phyloP scores from a whole-genome alignment of 1,140 invertebrate genomes.

The Wiebesia pumilae region DNA sequence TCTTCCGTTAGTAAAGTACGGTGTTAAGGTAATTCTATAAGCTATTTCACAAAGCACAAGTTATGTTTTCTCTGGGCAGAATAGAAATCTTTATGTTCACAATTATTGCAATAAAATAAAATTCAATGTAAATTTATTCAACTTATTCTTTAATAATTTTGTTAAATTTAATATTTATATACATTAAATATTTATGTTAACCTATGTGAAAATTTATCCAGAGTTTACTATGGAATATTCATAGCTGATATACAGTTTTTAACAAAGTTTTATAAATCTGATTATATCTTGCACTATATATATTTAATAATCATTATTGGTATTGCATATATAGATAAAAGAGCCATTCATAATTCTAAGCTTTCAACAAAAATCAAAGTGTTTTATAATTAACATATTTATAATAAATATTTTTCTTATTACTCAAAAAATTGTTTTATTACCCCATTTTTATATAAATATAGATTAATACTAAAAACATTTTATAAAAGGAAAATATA shows the following conservation, averaged over 20 bases:
- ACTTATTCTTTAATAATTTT: conserved; percentile 14
- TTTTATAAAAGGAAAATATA: background rate
- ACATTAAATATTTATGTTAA: background rate
- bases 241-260: conserved; percentile 34
- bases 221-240: conserved; percentile 15
- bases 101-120: conserved; percentile 57
- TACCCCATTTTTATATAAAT: background rate
- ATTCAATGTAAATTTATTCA: conserved; percentile 57
- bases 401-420: conserved; percentile 52
- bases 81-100: conserved; percentile 41
- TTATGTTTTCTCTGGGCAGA: conserved; percentile 36
- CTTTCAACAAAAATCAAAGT: conserved; percentile 42
- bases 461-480: background rate
- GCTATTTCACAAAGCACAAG: conserved; percentile 33
- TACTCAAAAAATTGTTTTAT: conserved; percentile 24
- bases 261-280: conserved; percentile 41
- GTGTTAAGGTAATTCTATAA: conserved; percentile 49
- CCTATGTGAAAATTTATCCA: conserved; percentile 13
- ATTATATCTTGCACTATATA: conserved; percentile 25
- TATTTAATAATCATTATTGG: conserved; percentile 36
- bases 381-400: conserved; percentile 50
- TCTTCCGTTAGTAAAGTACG: conserved; percentile 51
- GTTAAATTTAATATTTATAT: background rate
- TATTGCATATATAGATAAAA: conserved; percentile 42
- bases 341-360: conserved; percentile 38